Percentiles rank a stretch among this genome's conserved stretches.
phyloP scores from a whole-genome alignment of 2,113 vertebrate genomes.

The Agapornis roseicollis region DNA sequence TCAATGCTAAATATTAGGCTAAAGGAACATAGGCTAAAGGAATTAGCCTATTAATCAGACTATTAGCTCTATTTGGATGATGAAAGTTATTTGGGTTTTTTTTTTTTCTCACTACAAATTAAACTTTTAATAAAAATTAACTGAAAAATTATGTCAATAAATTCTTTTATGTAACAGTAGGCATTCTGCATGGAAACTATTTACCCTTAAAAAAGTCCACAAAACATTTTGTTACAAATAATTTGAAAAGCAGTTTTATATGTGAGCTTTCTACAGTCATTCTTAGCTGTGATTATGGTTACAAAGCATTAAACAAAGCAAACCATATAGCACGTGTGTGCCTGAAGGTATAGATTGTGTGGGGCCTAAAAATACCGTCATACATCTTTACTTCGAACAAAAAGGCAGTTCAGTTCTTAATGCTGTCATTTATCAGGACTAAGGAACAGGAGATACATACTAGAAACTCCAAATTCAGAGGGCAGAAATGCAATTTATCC shows the following conservation, averaged over 20 bases:
- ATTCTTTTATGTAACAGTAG: not conserved
- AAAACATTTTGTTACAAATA: not conserved
- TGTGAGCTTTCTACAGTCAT: not conserved
- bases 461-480: not conserved
- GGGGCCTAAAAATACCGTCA: not conserved
- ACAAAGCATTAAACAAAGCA: not conserved
- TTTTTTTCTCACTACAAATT: not conserved
- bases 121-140: not conserved
- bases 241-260: not conserved
- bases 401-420: not conserved
- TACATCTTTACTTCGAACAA: not conserved
- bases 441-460: not conserved
- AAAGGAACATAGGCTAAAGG: too few species aligned
- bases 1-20: not conserved
- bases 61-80: not conserved
- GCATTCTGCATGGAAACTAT: not conserved
- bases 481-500: not conserved
- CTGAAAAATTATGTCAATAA: not conserved
- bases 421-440: not conserved
- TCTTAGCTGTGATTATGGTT: not conserved
- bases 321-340: not conserved
- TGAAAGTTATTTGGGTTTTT: too few species aligned
- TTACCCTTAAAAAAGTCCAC: not conserved
- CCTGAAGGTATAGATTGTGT: not conserved
- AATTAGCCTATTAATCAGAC: not conserved